Conservation (phyloP, 2,113 vertebrate genomes). For the Crocuta crocuta region DNA sequence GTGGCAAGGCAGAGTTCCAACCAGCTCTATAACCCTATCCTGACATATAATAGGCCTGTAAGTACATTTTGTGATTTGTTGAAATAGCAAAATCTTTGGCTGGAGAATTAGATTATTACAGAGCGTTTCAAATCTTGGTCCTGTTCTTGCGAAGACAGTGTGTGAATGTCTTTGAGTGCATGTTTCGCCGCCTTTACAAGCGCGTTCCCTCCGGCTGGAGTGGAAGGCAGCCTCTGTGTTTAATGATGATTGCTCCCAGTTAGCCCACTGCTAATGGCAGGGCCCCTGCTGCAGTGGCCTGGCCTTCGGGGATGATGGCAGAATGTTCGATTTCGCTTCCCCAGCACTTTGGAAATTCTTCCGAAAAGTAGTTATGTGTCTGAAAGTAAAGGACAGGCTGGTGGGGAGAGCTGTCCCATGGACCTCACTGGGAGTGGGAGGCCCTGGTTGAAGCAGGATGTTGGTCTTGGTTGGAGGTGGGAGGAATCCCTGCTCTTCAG, state of each 20-base stretch:
- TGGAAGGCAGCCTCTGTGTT: neutral
- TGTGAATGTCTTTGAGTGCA: neutral
- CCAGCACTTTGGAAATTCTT: neutral
- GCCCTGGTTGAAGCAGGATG: rapidly evolving
- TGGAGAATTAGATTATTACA: constrained; percentile 48
- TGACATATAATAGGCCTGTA: neutral
- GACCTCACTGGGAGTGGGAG: too few relatives aligned
- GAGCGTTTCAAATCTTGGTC: constrained; percentile 31
- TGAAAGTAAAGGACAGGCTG: neutral
- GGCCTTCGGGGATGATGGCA: neutral
- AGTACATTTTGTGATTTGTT: neutral
- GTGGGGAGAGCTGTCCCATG: neutral
- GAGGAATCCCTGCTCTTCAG: too few relatives aligned
- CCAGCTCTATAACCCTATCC: neutral
- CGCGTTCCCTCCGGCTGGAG: neutral
- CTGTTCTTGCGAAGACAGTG: neutral
- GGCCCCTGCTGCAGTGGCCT: neutral
- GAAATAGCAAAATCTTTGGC: constrained; percentile 42
- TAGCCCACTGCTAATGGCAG: neutral
- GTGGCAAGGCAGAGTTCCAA: neutral
- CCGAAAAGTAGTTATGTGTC: neutral
- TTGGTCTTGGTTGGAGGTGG: too few relatives aligned
- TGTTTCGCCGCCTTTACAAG: neutral
- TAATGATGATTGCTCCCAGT: neutral
- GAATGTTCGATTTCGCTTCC: neutral